phyloP scores from a whole-genome alignment of 1,140 invertebrate species.

The Papilio xuthus region DNA sequence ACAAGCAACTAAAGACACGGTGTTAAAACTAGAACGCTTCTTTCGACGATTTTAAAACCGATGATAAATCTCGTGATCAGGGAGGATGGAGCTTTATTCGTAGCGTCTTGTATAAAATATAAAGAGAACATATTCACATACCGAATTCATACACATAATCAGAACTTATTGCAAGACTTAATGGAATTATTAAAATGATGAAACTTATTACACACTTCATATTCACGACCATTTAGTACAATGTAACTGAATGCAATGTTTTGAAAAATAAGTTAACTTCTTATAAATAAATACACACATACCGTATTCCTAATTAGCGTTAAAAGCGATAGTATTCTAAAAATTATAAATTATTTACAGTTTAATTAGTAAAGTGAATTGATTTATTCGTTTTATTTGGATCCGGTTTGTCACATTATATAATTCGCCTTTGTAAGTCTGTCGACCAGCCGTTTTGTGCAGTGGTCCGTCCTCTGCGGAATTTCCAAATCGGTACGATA shows the following conservation, averaged over 20 bases:
- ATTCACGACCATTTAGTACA: constrained; percentile 3
- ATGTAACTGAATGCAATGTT: neutral
- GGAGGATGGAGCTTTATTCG: no score
- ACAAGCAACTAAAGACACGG: neutral
- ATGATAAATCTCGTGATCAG: no score
- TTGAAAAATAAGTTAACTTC: neutral
- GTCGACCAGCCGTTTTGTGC: no score
- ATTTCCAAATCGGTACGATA: no score
- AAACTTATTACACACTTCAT: constrained; percentile 29
- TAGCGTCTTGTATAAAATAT: no score
- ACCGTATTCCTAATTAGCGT: neutral
- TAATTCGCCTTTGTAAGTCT: no score
- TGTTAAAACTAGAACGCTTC: no score
- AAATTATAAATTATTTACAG: constrained; percentile 26
- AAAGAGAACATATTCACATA: constrained; percentile 32
- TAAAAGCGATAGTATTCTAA: constrained; percentile 17
- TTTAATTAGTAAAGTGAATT: constrained; percentile 25
- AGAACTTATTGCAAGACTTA: neutral
- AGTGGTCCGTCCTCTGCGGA: no score
- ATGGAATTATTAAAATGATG: constrained; percentile 24
- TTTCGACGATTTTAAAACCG: no score
- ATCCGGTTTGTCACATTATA: neutral
- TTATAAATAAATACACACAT: neutral
- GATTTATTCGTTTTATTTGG: constrained; percentile 5
- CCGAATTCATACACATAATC: constrained; percentile 45